Conservation (phyloP, 2,113 vertebrate genomes). For the Xenopus borealis region DNA sequence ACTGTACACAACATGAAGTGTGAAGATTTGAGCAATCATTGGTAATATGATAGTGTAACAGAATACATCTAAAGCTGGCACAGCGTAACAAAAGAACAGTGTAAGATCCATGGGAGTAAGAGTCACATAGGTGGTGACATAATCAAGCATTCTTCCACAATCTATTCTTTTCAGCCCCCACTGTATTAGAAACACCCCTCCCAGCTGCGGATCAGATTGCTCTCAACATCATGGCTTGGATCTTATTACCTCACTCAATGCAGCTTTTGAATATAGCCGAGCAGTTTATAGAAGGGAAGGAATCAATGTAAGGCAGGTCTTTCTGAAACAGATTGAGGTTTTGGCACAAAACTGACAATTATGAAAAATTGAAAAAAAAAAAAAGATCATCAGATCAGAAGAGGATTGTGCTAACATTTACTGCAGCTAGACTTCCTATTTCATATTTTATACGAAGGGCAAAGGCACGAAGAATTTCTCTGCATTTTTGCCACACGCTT, state of each 20-base stretch:
- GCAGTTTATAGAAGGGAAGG: conserved; percentile 21
- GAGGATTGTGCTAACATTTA: too few relatives aligned
- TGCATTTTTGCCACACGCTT: too few relatives aligned
- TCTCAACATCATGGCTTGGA: conserved; percentile 31
- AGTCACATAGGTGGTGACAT: conserved; percentile 19
- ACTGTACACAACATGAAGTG: too few relatives aligned
- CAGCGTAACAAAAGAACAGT: background rate
- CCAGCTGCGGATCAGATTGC: conserved; percentile 26
- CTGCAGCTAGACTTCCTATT: too few relatives aligned
- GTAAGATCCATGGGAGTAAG: conserved; percentile 20
- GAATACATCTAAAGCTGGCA: background rate
- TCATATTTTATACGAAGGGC: too few relatives aligned
- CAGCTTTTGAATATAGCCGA: conserved; percentile 42
- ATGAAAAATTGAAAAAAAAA: too few relatives aligned
- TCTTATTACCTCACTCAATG: conserved; percentile 41
- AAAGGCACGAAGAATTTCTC: too few relatives aligned
- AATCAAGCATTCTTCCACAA: conserved; percentile 17
- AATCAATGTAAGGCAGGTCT: conserved; percentile 5
- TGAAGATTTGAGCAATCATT: background rate
- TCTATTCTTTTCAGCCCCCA: conserved; percentile 15
- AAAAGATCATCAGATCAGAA: too few relatives aligned
- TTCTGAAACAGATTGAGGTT: background rate
- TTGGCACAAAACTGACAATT: conserved; percentile 4
- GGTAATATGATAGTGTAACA: conserved; percentile 1
- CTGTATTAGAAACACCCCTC: background rate